Base-by-base conservation (phyloP, 2,888 invertebrate genomes). In the Plagodis dolabraria region DNA sequence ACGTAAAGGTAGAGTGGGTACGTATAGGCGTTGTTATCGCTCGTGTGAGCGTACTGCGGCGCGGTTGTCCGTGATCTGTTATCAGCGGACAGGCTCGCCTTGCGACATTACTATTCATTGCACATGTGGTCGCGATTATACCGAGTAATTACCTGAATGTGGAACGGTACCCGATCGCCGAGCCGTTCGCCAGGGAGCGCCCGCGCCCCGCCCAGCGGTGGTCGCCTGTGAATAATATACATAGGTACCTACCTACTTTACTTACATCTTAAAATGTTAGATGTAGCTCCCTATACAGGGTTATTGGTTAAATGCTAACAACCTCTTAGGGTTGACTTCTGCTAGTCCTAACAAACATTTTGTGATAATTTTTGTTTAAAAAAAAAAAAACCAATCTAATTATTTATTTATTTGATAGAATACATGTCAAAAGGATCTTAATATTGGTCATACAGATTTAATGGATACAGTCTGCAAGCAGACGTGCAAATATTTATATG, bases 11-110 rank as follows among this genome's bases (percentile, higher is more conserved):
- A 68, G 22, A 22, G 22, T 68, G 68, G 70, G 73, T 68, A 47
- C 70, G 4, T 69, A 67, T 71, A 58, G 38, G 44, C 49, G 53
- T 45, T 52, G 58, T 64, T 66, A 68, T 68, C 68, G 64, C 47
- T 45, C 60, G 52, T 42, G 53, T 45, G 57, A 54, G 57, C 52
- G 10, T 40, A 40, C 40, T 40, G 9, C 58, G 74, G 72, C 73
- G 73, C 72, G 70, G 71, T 63, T 71, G 82, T 70, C 80, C 77
- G 70, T 76, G 81, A 81, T 80, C 77, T 75, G 73, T 81, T 86
- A 85, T 86, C 85, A 76, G 72, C 60, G 69, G 71, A 71, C 79
- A 77, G 79, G 82, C 79, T 77, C 74, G 78, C 79, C 79, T 82
- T 81, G 84, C 81, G 75, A 78, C 77, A 77, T 71, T 73, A 72